Evolutionary conservation across 2,113 vertebrate species (phyloP), one percentile per base, ranked within the genome.

Genomic region (Hemiprocne comata): DNA sequence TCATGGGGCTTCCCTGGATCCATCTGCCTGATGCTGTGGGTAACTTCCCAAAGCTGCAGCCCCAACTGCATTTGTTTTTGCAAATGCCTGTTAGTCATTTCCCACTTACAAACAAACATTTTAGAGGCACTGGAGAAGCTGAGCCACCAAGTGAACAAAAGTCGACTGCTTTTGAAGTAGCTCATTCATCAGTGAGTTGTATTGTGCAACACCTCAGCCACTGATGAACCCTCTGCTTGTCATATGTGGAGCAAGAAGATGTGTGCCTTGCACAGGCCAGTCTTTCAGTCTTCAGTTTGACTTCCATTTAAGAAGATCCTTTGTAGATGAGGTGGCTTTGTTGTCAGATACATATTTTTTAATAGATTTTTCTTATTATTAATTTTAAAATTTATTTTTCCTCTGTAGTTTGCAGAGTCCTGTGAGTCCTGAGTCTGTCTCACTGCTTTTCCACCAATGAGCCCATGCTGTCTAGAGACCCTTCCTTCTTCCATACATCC

Each of bases 11-110:
- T 75, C 33, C 38, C 13, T 12, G 20, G 54, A 36, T 40, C n/a
- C 0, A 0, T 20, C 28, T 24, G 9, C 38, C 60, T 73, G 58
- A 61, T 0, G 1, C 33, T 0, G 6, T 25, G 51, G n/a, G 33
- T 26, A 42, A 3, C 61, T 60, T 84, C 65, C 72, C 60, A 60
- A 55, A 86, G 55, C 60, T 42, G 65, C 36, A 85, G n/a, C 55
- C 42, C 62, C 53, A 54, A 21, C 20, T 48, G 34, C 42, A 13
- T 80, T 71, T 0, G 0, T 54, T 78, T 85, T 55, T 69, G 51
- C 42, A 60, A 23, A 79, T 64, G 57, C 20, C 26, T 19, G 17
- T 78, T 87, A 81, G 69, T 90, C 4, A 78, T 77, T 89, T 87
- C 65, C 61, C 60, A 51, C 14, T 70, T 74, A 40, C 1, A 91